Evolutionary conservation across 1,140 invertebrate genomes (phyloP).

Genomic region (Andricus grossulariae): DNA sequence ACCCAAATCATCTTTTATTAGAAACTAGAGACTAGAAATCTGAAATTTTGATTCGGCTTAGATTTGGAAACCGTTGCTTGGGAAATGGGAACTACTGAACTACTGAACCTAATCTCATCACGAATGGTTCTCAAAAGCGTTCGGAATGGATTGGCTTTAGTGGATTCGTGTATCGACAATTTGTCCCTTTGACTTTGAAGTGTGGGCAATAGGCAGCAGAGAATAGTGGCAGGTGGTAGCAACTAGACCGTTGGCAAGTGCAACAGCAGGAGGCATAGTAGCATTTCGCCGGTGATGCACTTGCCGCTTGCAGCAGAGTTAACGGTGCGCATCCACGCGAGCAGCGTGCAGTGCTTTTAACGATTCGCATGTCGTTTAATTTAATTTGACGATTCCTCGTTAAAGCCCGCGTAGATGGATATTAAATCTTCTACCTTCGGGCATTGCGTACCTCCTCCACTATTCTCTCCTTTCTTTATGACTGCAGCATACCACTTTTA

Average conservation of each 20-base stretch:
- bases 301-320: slow-evolving; percentile 44
- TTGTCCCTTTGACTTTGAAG: slow-evolving; percentile 20
- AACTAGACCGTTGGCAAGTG: slow-evolving; percentile 10
- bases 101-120: background rate
- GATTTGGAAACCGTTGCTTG: too few species aligned
- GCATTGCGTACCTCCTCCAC: slow-evolving; percentile 35
- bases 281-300: slow-evolving; percentile 39
- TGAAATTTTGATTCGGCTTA: too few species aligned
- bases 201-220: slow-evolving; percentile 17
- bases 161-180: slow-evolving; percentile 22
- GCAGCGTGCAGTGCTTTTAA: slow-evolving; percentile 50
- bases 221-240: slow-evolving; percentile 5
- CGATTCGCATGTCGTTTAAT: slow-evolving; percentile 67
- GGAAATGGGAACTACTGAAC: background rate
- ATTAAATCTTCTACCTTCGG: slow-evolving; percentile 61
- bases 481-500: slow-evolving; percentile 15
- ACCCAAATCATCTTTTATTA: too few species aligned
- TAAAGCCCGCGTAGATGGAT: slow-evolving; percentile 56
- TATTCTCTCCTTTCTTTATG: slow-evolving; percentile 13
- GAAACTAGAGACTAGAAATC: too few species aligned
- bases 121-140: slow-evolving; percentile 1
- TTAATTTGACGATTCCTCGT: slow-evolving; percentile 71
- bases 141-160: slow-evolving; percentile 16
- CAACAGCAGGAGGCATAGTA: slow-evolving; percentile 28
- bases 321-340: slow-evolving; percentile 54